phyloP scores from a whole-genome alignment of 2,797 vertebrate genomes.

The Lacerta viridis region DNA sequence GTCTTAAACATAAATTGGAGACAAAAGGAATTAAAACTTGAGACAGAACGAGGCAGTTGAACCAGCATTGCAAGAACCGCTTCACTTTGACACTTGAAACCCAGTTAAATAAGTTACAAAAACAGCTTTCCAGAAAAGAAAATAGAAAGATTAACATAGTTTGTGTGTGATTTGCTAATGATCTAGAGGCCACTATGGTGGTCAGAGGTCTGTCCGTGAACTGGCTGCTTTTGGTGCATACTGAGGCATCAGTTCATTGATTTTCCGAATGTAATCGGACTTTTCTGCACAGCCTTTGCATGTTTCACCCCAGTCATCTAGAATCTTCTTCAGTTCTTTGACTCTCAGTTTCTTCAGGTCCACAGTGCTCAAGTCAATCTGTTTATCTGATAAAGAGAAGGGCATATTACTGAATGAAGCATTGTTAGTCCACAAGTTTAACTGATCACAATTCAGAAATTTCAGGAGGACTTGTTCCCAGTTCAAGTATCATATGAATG shows the following conservation, averaged over 20 bases:
- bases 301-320: constrained; percentile 96
- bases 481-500: not conserved
- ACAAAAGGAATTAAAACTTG: constrained; percentile 58
- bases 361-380: constrained; percentile 93
- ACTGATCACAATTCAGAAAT: not conserved
- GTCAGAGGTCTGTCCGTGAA: constrained; percentile 91
- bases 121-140: constrained; percentile 58
- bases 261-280: constrained; percentile 95
- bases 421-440: not conserved
- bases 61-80: constrained; percentile 57
- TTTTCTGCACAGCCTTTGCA: constrained; percentile 98
- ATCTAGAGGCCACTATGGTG: constrained; percentile 15
- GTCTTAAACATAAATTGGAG: constrained; percentile 58
- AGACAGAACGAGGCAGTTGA: constrained; percentile 53
- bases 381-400: constrained; percentile 86
- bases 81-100: constrained; percentile 66
- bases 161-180: constrained; percentile 22
- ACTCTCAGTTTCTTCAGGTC: constrained; percentile 96
- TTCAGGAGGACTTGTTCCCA: not conserved
- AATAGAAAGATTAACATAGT: constrained; percentile 53
- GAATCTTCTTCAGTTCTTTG: constrained; percentile 95
- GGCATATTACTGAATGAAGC: not conserved
- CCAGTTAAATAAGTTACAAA: constrained; percentile 78
- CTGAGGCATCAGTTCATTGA: constrained; percentile 97
- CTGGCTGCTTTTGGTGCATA: constrained; percentile 92